A percentile compares a stretch with the other conserved stretches of the same genome.
Conservation (phyloP, 2,113 vertebrate species). For the Amphiprion ocellaris region DNA sequence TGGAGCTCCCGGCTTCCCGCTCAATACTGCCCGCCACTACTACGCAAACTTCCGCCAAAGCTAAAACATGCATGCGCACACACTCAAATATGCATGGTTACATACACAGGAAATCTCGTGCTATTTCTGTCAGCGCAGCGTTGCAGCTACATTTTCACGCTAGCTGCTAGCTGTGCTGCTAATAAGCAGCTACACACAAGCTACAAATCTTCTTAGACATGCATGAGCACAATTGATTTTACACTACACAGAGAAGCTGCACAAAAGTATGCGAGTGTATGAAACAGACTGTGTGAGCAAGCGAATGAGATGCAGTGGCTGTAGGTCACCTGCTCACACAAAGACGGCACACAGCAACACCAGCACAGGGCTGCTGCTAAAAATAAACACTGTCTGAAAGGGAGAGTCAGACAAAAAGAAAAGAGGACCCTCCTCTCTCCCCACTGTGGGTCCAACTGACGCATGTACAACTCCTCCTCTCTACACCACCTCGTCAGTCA, state of each 20-base stretch:
- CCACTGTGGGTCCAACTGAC: conserved; percentile 57
- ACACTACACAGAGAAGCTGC: conserved; percentile 8
- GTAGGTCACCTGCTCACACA: conserved; percentile 72
- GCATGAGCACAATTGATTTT: neutral
- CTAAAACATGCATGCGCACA: conserved; percentile 48
- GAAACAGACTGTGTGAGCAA: conserved; percentile 28
- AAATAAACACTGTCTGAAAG: conserved; percentile 80
- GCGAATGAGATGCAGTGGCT: conserved; percentile 22
- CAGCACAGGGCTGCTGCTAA: conserved; percentile 75
- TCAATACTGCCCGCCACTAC: conserved; percentile 68
- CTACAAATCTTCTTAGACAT: conserved; percentile 6
- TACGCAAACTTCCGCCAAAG: conserved; percentile 62
- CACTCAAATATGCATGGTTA: conserved; percentile 38
- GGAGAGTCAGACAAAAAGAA: conserved; percentile 46
- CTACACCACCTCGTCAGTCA: conserved; percentile 33
- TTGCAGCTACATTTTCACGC: neutral
- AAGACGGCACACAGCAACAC: conserved; percentile 81
- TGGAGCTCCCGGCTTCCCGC: conserved; percentile 69
- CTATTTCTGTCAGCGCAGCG: conserved; percentile 13
- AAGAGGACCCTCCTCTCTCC: conserved; percentile 50
- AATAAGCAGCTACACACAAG: neutral
- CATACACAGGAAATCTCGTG: conserved; percentile 49
- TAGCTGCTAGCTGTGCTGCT: neutral
- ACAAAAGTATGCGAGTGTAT: conserved; percentile 18
- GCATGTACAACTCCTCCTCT: conserved; percentile 45